Base-by-base conservation (phyloP, 2,888 invertebrate species). In the Leptopilina myrica region DNA sequence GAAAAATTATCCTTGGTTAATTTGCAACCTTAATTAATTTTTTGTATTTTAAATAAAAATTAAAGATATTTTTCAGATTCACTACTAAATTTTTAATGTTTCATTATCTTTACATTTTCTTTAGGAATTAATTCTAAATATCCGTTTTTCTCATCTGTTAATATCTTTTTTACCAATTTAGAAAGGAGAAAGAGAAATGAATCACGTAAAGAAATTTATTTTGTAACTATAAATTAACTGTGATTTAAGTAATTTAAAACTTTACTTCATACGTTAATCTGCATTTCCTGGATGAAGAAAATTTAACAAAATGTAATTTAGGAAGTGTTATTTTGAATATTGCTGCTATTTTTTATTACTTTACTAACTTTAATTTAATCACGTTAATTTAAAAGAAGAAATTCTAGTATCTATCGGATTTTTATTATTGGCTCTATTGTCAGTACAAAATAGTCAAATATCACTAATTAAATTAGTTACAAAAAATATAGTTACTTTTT, bases 101-200 rank as follows among this genome's bases (percentile, higher is more conserved):
- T 43, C 43, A 43, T 43, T 43, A 43, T 43, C 43, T 43, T 43
- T 43, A 7, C 8, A 33, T 14, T 49, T 53, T 62, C 20, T 15
- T 20, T 7, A n/a, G 7, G 12, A 43, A 8, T 26, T n/a, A 20
- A 46, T 40, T 8, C 15, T 62, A 76, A 14, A 14, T 20, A 15
- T 76, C 12, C 40, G 12, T 76, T 43, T 49, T 11, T 15, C 12
- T 12, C 33, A 33, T 33, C 14, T 66, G 20, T 14, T 14, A 26
- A 76, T 33, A 33, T n/a, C 46, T 64, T 73, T 40, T 73, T 73
- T 73, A 14, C 33, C 56, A 73, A 53, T n/a, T 53, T 56, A 56
- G 56, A 73, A 73, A 73, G 73, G 56, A n/a, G 73, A 73, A 73
- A 73, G 56, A 53, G 69, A 69, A 69, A 69, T 53, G 49, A 12